Evolutionary conservation across 2,888 invertebrate species (phyloP), one percentile per base, ranked within the genome.

Genomic region (Altica lythri): DNA sequence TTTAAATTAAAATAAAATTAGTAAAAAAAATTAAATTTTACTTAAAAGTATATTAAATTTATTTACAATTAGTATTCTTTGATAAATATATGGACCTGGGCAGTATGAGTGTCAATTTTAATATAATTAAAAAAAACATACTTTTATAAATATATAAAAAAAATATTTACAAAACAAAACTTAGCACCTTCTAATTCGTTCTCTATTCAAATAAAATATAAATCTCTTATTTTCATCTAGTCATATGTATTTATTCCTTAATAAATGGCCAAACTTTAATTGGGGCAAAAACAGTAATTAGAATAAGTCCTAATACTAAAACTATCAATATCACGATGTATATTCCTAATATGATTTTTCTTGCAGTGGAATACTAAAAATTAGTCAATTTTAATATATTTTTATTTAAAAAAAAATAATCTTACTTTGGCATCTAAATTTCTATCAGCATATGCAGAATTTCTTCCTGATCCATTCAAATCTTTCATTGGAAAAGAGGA

Each of bases 401-500:
- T n/a, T n/a, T n/a, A n/a, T n/a, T n/a, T n/a, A n/a, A n/a, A n/a
- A n/a, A n/a, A n/a, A n/a, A n/a, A n/a, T n/a, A n/a, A n/a, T n/a
- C 81, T 81, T 78, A 92, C 92, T 68, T 92, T 89, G 30, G 90
- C 88, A 74, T 92, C 92, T 60, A 84, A 81, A 71, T 83, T 86
- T 59, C 86, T 79, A 72, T 90, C 90, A 59, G 85, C 79, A 63
- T 86, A 84, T 62, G 83, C 81, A 10, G 81, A 78, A 64, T 75
- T 79, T 59, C 82, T 77, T 54, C 83, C 83, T 35, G 83, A 83
- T 9, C 85, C 82, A 71, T 86, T 81, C 77, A 89, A 81, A 71
- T 92, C 91, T 71, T 90, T 90, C 90, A 92, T 89, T 18, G 91
- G 91, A 80, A 92, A 90, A 4, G 90, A 83, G 68, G 89, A 89